These are phyloP conservation scores for Zelleria hepariella DNA, from an alignment of 2,888 invertebrate genomes.

Conservation along the genomic window DNA sequence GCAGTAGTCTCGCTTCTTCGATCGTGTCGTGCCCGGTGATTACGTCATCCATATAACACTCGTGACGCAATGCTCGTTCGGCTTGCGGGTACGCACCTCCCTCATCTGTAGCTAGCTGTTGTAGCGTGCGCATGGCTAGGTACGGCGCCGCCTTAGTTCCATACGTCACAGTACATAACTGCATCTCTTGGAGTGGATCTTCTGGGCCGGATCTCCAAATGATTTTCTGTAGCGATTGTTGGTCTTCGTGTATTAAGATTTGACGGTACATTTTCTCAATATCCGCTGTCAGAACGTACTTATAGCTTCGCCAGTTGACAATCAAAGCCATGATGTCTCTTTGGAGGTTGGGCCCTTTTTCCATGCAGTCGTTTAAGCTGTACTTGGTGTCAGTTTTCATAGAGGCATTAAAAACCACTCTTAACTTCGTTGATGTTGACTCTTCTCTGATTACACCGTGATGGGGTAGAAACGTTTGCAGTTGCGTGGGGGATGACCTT, in stretches of 20 bases:
- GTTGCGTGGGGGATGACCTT: background rate
- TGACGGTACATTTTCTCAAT: slow-evolving; percentile 18
- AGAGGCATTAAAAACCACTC: slow-evolving; percentile 8
- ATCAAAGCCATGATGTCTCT: slow-evolving; percentile 12
- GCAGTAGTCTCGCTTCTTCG: slow-evolving; percentile 4
- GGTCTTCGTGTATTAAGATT: slow-evolving; percentile 10
- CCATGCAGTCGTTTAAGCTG: slow-evolving; percentile 19
- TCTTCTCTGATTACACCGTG: slow-evolving; percentile 4
- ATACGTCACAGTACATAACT: slow-evolving; percentile 11
- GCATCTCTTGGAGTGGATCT: slow-evolving; percentile 5
- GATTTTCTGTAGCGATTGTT: slow-evolving; percentile 17
- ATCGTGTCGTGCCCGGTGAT: background rate
- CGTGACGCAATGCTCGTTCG: background rate
- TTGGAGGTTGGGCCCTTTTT: slow-evolving; percentile 15
- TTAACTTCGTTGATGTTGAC: slow-evolving; percentile 7
- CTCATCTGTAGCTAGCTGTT: background rate
- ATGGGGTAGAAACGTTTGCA: slow-evolving; percentile 4
- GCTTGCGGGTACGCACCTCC: background rate
- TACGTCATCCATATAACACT: slow-evolving; percentile 4
- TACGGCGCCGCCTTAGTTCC: slow-evolving; percentile 13
- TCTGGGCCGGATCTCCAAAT: slow-evolving; percentile 13
- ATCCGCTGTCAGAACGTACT: slow-evolving; percentile 15
- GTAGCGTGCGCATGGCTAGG: slow-evolving; percentile 10
- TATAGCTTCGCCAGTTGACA: slow-evolving; percentile 15
- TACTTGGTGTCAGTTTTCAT: slow-evolving; percentile 2